phyloP scores from a whole-genome alignment of 2,797 vertebrate species.

The Argyrosomus regius region DNA sequence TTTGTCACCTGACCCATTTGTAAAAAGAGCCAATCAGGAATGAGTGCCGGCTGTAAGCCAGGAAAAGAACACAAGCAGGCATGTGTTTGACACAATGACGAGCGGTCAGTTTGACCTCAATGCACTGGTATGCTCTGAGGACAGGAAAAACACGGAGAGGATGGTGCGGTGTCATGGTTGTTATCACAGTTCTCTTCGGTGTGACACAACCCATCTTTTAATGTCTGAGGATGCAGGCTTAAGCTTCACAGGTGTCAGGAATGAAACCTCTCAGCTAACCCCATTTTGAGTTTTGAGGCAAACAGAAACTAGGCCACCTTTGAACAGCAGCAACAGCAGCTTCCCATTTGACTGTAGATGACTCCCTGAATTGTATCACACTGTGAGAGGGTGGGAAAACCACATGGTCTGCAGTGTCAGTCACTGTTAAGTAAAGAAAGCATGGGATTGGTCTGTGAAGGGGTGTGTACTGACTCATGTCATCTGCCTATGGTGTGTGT shows the following conservation, averaged over 20 bases:
- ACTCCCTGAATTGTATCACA: background rate
- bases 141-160: constrained; percentile 12
- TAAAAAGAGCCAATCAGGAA: constrained; percentile 60
- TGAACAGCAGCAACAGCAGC: background rate
- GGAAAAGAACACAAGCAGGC: constrained; percentile 54
- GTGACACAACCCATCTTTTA: background rate
- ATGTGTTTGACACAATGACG: constrained; percentile 35
- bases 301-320: background rate
- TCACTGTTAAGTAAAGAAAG: constrained; percentile 12
- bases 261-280: background rate
- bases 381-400: background rate
- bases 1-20: constrained; percentile 69
- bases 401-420: constrained; percentile 11
- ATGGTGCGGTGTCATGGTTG: background rate
- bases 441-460: constrained; percentile 61
- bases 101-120: constrained; percentile 47
- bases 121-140: constrained; percentile 1
- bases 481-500: constrained; percentile 9
- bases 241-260: background rate
- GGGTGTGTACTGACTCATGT: constrained; percentile 56
- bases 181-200: background rate
- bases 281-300: background rate
- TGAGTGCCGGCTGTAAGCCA: constrained; percentile 44
- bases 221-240: background rate
- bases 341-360: background rate